phyloP scores from a whole-genome alignment of 2,113 vertebrate species.

The Lichenostomus cassidix region DNA sequence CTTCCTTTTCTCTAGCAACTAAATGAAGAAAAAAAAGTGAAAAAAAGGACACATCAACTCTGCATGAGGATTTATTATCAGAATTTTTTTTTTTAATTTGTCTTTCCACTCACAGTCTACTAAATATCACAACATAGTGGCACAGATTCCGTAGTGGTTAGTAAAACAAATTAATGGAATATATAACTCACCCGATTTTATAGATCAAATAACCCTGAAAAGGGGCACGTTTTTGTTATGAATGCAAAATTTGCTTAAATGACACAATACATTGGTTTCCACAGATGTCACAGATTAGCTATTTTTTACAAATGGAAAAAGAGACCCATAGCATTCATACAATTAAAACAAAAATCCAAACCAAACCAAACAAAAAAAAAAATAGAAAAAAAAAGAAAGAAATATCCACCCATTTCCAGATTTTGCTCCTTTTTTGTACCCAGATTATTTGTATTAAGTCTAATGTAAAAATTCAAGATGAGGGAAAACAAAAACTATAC shows the following conservation, averaged over 20 bases:
- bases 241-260: not conserved
- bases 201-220: not conserved
- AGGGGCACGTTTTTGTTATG: not conserved
- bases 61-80: not conserved
- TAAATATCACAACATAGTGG: not conserved
- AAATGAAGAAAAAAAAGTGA: not conserved
- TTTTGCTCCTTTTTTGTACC: not conserved
- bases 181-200: not conserved
- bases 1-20: not conserved
- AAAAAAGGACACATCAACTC: rapidly evolving
- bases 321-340: not conserved
- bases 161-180: not conserved
- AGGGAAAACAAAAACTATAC: not conserved
- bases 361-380: not conserved
- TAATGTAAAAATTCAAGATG: not conserved
- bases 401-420: not conserved
- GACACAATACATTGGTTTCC: not conserved
- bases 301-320: not conserved
- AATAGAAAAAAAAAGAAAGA: no score
- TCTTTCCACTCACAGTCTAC: not conserved
- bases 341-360: not conserved
- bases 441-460: not conserved
- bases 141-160: not conserved
- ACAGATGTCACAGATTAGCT: not conserved
- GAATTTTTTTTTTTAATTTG: not conserved